Base-by-base conservation (phyloP, 2,888 invertebrate species). In the Papilio gigon region DNA sequence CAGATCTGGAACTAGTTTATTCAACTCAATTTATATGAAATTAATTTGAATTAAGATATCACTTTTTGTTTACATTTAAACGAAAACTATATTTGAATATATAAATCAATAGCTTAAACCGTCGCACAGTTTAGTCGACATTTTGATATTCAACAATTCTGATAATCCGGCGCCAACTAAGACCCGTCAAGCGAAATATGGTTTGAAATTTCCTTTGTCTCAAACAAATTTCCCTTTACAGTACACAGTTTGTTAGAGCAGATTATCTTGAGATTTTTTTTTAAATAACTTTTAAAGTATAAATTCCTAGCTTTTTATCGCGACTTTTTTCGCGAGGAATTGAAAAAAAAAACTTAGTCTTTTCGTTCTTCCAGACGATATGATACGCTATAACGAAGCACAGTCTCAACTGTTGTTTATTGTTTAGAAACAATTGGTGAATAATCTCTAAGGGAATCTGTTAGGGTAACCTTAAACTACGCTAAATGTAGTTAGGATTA, bases 181-280 rank as follows among this genome's bases (percentile, higher is more conserved):
- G 63, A 47, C 47, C 50, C 33, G 47, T 63, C 50, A 47, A 47
- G 33, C 47, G 33, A 63, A 62, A 50, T 63, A 50, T 47, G 63
- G 33, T 63, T 63, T 12, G 50, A 50, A 63, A 63, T 63, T 35
- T 63, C 50, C 50, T 63, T 63, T 63, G 63, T 63, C 63, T 37
- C 33, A 14, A 63, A 50, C 35, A 47, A 47, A 63, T 63, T 63
- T 50, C 14, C 2, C 50, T 14, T 63, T 22, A 22, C 30, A 27
- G 4, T 17, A 25, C n/a, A 62, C 30, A 30, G 44, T 44, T 30
- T 44, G 17, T 62, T 20, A 20, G 44, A 44, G 17, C 17, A n/a
- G 17, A 17, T 53, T 53, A 1, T 25, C 47, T 11, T 2, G 25
- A 25, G 22, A 12, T 12, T 50, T 50, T 25, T 50, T 50, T 50